Evolutionary conservation across 2,797 vertebrate species (phyloP), one percentile per base, ranked within the genome.

Genomic region (Acomys russatus): DNA sequence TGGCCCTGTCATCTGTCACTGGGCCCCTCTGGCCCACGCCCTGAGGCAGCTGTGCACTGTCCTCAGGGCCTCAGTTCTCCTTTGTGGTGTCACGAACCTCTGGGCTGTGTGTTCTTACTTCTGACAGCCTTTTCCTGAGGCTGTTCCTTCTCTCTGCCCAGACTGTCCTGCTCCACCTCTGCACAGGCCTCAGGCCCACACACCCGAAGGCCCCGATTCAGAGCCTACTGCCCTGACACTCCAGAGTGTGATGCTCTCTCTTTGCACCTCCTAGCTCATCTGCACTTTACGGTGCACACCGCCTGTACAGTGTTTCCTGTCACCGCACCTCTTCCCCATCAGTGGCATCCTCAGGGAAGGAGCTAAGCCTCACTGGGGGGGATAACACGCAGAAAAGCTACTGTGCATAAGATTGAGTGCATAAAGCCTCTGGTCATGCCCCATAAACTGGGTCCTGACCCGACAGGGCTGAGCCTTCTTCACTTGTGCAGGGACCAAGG

Each of bases 401-500:
- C 94, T 51, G 0, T 3, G 30, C 33, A 85, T 82, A 92, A 9
- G 79, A 61, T 76, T 74, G 59, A 80, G n/a, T 74, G 68, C 83
- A n/a, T 63, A 66, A 68, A 88, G 30, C 77, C 23, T 85, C 51
- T 25, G 23, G 6, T 51, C 68, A 59, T 54, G 84, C 28, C 68
- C 85, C 30, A 77, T 6, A 85, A 18, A 68, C 77, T 88, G 28
- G 92, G 74, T 88, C 77, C 84, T 4, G n/a, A 51, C 1, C 17
- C 8, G 44, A 89, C 38, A 49, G 5, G 70, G 76, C 80, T 92
- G 49, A 93, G 8, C 80, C 30, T 76, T 44, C 44, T 44, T 71
- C 83, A 59, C 44, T 3, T 61, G 78, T 79, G 92, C 25, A 56
- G 74, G 88, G 87, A 92, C 22, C 17, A 90, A 94, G 71, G 86